phyloP scores from a whole-genome alignment of 92 coral and sea anemone genomes.

The Actinostola sp. region DNA sequence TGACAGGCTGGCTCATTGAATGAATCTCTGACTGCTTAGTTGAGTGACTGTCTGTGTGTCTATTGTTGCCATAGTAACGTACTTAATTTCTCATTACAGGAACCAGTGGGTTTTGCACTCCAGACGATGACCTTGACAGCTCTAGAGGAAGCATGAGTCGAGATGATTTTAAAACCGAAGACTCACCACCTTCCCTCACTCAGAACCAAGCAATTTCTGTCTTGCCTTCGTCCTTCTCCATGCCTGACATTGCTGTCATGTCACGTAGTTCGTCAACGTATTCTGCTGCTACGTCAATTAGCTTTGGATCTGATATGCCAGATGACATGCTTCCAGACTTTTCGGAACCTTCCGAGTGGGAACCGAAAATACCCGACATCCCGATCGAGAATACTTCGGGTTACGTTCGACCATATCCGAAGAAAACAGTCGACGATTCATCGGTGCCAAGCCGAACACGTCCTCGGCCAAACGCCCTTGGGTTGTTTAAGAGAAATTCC shows the following conservation, averaged over 20 bases:
- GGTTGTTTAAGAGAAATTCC: constrained; percentile 74
- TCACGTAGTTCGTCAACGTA: constrained; percentile 54
- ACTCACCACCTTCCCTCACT: neutral
- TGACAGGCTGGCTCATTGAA: neutral
- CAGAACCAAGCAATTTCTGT: neutral
- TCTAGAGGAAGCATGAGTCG: constrained; percentile 38
- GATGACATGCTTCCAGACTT: constrained; percentile 76
- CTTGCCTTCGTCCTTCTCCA: constrained; percentile 3
- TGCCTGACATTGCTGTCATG: constrained; percentile 22
- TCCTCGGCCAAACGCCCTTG: constrained; percentile 66
- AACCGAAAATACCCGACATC: constrained; percentile 4
- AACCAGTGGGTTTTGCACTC: constrained; percentile 78
- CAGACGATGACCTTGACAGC: constrained; percentile 66
- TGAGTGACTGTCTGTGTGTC: neutral
- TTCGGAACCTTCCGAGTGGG: constrained; percentile 47
- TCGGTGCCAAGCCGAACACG: constrained; percentile 45
- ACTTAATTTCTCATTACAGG: constrained; percentile 28
- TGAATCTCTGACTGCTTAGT: neutral
- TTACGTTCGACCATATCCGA: constrained; percentile 14
- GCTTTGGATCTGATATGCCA: constrained; percentile 63
- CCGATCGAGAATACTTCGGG: constrained; percentile 8
- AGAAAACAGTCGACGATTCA: constrained; percentile 35
- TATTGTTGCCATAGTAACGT: neutral
- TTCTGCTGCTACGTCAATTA: constrained; percentile 45
- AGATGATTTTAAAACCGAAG: neutral